Evolutionary conservation across 30 jellyfish, hydroid and myxozoan genomes (phyloP).

Genomic region (Chrysaora quinquecirrha): DNA sequence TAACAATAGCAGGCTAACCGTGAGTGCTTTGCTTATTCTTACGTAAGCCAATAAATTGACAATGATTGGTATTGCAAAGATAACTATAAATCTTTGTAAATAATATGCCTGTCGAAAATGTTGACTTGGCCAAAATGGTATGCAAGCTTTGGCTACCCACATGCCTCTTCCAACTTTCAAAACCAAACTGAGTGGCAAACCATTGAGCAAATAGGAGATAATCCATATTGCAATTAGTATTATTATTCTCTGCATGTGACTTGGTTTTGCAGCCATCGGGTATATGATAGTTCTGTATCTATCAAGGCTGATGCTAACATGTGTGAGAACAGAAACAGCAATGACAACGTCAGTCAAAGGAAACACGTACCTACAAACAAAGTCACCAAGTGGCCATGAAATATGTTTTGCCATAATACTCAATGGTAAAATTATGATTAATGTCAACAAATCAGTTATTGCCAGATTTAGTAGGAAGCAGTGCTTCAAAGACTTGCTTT

Average conservation of each 20-base stretch:
- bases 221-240: constrained; percentile 75
- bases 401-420: constrained; percentile 29
- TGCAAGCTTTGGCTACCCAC: constrained; percentile 70
- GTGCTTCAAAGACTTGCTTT: constrained; percentile 69
- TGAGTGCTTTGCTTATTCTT: constrained; percentile 64
- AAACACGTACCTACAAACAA: constrained; percentile 78
- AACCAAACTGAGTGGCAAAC: constrained; percentile 75
- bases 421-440: constrained; percentile 61
- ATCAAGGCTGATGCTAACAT: constrained; percentile 78
- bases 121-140: constrained; percentile 55
- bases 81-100: constrained; percentile 33
- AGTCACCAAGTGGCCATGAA: constrained; percentile 93
- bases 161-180: constrained; percentile 63
- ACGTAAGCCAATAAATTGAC: constrained; percentile 75
- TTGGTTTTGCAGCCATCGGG: constrained; percentile 73
- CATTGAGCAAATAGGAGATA: constrained; percentile 58
- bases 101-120: constrained; percentile 48
- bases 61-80: constrained; percentile 74
- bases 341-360: constrained; percentile 79
- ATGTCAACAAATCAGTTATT: constrained; percentile 70
- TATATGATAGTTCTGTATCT: constrained; percentile 84
- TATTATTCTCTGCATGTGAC: constrained; percentile 48
- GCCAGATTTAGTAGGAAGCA: constrained; percentile 88
- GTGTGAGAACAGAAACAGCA: constrained; percentile 85
- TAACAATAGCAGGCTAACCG: constrained; percentile 55